Conservation (phyloP, 2,113 vertebrate species). For the Pachypanchax playfairii region DNA sequence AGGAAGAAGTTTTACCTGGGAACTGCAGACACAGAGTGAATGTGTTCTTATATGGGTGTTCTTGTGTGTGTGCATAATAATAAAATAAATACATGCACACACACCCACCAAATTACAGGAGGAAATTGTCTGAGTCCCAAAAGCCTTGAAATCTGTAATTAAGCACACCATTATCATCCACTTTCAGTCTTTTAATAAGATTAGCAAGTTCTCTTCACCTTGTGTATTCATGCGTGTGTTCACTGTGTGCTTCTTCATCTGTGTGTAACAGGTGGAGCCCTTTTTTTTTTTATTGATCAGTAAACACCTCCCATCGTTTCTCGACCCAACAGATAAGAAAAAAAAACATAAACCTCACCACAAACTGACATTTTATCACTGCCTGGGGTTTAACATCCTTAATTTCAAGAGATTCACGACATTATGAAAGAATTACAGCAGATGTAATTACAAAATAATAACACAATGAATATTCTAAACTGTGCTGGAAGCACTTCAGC, state of each 20-base stretch:
- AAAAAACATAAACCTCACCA: conserved; percentile 1
- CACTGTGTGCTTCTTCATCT: conserved; percentile 21
- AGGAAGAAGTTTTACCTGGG: conserved; percentile 21
- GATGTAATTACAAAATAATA: conserved; percentile 60
- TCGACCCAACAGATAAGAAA: conserved; percentile 5
- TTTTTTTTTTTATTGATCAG: conserved; percentile 39
- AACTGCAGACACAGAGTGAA: conserved; percentile 11
- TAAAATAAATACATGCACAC: conserved; percentile 6
- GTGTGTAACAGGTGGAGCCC: conserved; percentile 31
- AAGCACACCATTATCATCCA: conserved; percentile 16
- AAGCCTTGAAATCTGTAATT: conserved; percentile 17
- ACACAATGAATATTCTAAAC: conserved; percentile 48
- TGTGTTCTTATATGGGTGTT: background rate
- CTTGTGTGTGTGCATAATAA: background rate
- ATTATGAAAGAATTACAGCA: conserved; percentile 26
- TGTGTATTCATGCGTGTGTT: background rate
- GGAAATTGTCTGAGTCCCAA: conserved; percentile 1
- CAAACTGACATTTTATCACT: conserved; percentile 13
- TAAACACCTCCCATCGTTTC: conserved; percentile 14
- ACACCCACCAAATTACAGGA: background rate
- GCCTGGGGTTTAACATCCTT: conserved; percentile 19
- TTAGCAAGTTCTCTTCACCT: conserved; percentile 25
- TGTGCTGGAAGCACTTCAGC: conserved; percentile 39
- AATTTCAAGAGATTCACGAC: conserved; percentile 40
- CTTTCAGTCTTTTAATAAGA: conserved; percentile 34